Evolutionary conservation across 2,797 vertebrate genomes (phyloP), one percentile per base, ranked within the genome.

Genomic region (Anolis apletophallus): DNA sequence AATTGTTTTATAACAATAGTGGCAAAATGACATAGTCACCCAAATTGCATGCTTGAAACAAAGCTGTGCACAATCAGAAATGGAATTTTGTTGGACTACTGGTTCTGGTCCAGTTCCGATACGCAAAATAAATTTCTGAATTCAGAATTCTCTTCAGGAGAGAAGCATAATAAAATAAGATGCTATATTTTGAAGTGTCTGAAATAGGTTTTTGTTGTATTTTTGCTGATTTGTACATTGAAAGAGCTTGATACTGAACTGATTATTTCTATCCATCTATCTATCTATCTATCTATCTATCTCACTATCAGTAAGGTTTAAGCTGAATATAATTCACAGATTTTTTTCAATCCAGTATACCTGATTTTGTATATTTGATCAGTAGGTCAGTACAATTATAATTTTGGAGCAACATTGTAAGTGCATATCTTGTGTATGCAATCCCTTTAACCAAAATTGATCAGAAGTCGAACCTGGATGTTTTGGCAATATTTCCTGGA

Each of bases 261-360:
- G 40, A 32, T 19, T 46, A 46, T 46, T 5, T 46, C 4, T 46
- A 46, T 46, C 4, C 6, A 46, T 46, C 3, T 46, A 46, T 46
- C 3, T 46, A 46, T 46, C 3, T 46, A 46, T 46, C 3, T 46
- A 46, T 46, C 3, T 46, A 46, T 46, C 4, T 46, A 46, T 46
- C 19, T 21, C n/a, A 14, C 57, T 80, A 72, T 85, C 50, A 74
- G 85, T 52, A 88, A 73, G 75, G 71, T 77, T 64, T 91, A 78
- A 59, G 50, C 74, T 77, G 87, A 87, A 23, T 21, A 76, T 3
- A 34, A 88, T 13, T 12, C 80, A 78, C 34, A 72, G 5, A 5
- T 73, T 91, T 67, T 75, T 55, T 34, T 64, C 83, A 61, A 59
- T 86, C 84, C 69, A 77, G 21, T 55, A 21, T 29, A 64, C 64